These are phyloP conservation scores for Sitta europaea DNA, from an alignment of 2,113 vertebrate species.

Conservation along the genomic window DNA sequence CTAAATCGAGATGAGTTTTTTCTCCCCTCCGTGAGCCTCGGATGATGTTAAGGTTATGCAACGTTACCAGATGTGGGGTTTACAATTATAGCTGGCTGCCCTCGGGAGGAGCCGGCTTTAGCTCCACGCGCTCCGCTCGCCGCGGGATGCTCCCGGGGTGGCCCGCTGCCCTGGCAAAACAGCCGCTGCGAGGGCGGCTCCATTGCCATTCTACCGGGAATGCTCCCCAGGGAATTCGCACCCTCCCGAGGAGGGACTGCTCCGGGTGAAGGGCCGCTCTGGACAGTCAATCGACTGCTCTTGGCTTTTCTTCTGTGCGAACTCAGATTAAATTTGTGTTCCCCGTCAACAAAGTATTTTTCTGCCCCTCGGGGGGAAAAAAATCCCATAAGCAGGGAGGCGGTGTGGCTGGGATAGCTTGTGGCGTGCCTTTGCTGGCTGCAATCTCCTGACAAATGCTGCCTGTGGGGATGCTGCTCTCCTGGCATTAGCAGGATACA, in stretches of 20 bases:
- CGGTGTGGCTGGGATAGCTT: not conserved
- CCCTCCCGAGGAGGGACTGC: not conserved
- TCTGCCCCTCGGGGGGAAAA: not conserved
- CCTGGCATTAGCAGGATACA: not conserved
- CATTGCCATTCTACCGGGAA: fast-evolving
- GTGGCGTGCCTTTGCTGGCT: not conserved
- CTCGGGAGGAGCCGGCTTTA: not conserved
- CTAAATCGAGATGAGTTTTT: not conserved
- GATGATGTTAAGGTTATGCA: constrained; percentile 22
- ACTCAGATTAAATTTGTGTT: not conserved
- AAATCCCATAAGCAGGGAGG: not conserved
- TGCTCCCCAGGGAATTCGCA: not conserved
- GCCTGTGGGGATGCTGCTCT: not conserved
- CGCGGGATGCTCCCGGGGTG: not conserved
- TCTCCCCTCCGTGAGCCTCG: not conserved
- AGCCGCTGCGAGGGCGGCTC: not conserved
- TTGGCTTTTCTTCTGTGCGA: not conserved
- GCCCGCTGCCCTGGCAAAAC: not conserved
- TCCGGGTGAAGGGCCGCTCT: not conserved
- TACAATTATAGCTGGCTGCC: not conserved
- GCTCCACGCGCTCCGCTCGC: not conserved
- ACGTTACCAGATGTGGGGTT: constrained; percentile 33
- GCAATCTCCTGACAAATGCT: not conserved
- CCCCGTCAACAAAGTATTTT: not conserved
- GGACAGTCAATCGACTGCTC: not conserved